Percentiles rank a stretch among this genome's conserved stretches.
These are phyloP conservation scores for Erpobdella octoculata DNA, from an alignment of 2,888 invertebrate species.

Conservation along the genomic window DNA sequence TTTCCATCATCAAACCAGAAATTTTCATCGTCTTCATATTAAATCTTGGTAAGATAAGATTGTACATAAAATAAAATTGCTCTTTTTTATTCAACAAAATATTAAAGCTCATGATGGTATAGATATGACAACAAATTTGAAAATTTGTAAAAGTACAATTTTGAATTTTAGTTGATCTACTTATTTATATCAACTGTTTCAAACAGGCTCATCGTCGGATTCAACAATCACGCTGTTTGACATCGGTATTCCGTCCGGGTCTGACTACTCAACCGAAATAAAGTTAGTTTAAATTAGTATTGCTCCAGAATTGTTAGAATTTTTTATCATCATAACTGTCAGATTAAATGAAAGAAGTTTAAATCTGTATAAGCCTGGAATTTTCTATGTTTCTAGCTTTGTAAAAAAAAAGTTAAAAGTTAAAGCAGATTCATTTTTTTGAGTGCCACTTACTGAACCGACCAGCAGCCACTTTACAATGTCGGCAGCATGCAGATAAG, in stretches of 20 bases:
- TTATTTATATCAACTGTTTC: neutral
- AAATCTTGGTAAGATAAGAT: too few relatives aligned
- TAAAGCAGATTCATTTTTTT: too few relatives aligned
- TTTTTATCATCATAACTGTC: neutral
- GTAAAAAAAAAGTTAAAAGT: too few relatives aligned
- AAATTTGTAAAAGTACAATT: neutral
- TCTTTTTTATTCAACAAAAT: neutral
- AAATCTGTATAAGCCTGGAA: too few relatives aligned
- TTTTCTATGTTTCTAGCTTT: too few relatives aligned
- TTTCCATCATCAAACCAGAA: too few relatives aligned
- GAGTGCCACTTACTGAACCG: too few relatives aligned
- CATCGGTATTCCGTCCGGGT: slow-evolving; percentile 41
- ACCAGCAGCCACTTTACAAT: too few relatives aligned
- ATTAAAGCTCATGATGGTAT: neutral
- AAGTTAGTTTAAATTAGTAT: slow-evolving; percentile 14
- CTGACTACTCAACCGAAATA: slow-evolving; percentile 24
- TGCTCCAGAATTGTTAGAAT: neutral
- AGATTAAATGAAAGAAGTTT: neutral
- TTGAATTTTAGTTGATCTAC: neutral
- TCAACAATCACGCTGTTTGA: slow-evolving; percentile 45
- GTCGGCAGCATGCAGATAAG: too few relatives aligned
- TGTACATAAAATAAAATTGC: neutral
- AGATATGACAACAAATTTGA: neutral
- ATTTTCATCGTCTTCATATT: too few relatives aligned
- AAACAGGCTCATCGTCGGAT: slow-evolving; percentile 44